A percentile compares a stretch with the other conserved stretches of the same genome.
phyloP scores from a whole-genome alignment of 2,797 vertebrate genomes.

The Gila robusta region DNA sequence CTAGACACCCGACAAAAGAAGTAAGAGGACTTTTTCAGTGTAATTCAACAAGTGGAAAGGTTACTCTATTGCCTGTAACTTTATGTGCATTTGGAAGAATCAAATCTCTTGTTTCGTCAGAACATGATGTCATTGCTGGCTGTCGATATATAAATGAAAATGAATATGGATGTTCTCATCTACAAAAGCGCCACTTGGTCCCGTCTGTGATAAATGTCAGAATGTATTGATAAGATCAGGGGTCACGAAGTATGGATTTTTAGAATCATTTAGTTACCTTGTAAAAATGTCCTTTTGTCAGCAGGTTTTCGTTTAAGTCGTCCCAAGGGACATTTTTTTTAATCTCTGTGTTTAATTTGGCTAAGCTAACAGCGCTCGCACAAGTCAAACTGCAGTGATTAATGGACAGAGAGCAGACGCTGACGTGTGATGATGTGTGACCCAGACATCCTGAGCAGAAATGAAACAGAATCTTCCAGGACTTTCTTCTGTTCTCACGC shows the following conservation, averaged over 20 bases:
- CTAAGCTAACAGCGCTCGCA: slow-evolving; percentile 48
- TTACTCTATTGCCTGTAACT: background rate
- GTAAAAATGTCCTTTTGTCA: slow-evolving; percentile 57
- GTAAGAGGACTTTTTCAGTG: background rate
- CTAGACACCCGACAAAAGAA: background rate
- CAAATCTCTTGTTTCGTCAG: slow-evolving; percentile 40
- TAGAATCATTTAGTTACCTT: slow-evolving; percentile 60
- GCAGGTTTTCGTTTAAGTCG: slow-evolving; percentile 20
- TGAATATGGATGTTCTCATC: slow-evolving; percentile 49
- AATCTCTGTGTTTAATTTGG: slow-evolving; percentile 44
- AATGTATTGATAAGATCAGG: slow-evolving; percentile 60
- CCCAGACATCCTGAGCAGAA: slow-evolving; percentile 3
- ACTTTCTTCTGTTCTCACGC: background rate
- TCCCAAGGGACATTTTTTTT: slow-evolving; percentile 40
- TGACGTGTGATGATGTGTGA: slow-evolving; percentile 40
- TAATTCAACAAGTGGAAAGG: background rate
- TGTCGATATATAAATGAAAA: slow-evolving; percentile 51
- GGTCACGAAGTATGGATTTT: slow-evolving; percentile 66
- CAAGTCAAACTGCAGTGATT: slow-evolving; percentile 29
- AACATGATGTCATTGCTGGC: slow-evolving; percentile 46
- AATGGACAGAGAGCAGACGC: slow-evolving; percentile 30
- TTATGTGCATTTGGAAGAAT: background rate
- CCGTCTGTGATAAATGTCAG: slow-evolving; percentile 65
- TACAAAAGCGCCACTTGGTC: slow-evolving; percentile 38
- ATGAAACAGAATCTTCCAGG: background rate